Evolutionary conservation across 2,113 vertebrate genomes (phyloP).

Genomic region (Tichodroma muraria): DNA sequence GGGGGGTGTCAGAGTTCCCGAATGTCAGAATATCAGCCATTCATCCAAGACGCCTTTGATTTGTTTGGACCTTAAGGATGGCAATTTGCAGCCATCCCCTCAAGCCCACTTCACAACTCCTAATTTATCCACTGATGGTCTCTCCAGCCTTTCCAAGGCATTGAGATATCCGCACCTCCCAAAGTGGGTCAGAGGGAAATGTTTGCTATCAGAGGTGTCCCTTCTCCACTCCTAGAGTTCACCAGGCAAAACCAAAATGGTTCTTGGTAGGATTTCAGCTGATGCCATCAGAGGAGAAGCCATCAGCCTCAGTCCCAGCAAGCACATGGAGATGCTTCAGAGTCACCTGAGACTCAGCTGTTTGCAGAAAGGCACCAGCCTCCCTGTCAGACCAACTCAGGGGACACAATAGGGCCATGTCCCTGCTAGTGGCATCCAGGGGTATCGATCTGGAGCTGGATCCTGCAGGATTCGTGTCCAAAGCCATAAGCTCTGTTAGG

Average conservation of each 20-base stretch:
- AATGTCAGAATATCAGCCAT: neutral
- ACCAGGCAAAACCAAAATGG: neutral
- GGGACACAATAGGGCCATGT: neutral
- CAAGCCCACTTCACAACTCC: neutral
- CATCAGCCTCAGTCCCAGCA: neutral
- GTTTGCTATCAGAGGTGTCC: neutral
- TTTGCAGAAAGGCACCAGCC: neutral
- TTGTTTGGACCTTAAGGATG: neutral
- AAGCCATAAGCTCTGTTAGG: neutral
- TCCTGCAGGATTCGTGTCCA: neutral
- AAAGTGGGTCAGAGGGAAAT: neutral
- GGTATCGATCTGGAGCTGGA: accelerated
- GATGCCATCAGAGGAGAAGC: neutral
- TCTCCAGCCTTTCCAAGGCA: neutral
- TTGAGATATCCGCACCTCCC: neutral
- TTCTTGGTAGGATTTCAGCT: neutral
- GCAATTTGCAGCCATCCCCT: neutral
- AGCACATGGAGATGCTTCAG: neutral
- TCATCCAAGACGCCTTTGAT: neutral
- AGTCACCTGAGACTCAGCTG: neutral
- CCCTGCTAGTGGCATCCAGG: neutral
- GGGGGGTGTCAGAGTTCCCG: neutral
- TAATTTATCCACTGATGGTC: neutral
- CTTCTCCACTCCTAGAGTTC: neutral
- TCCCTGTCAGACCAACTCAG: neutral